Conservation (phyloP, 2,888 invertebrate species). For the Calliphora vomitoria region DNA sequence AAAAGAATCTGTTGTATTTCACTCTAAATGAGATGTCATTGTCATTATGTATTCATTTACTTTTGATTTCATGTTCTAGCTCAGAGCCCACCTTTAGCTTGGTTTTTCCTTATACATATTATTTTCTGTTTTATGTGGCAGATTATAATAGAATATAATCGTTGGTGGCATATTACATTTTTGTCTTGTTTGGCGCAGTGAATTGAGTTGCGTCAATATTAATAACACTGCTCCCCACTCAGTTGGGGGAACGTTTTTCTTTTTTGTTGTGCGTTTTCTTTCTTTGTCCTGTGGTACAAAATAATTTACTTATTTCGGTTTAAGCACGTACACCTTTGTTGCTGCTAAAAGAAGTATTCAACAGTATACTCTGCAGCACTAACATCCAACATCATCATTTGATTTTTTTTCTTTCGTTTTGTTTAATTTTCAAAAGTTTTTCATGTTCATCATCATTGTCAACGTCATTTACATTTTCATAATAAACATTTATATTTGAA, state of each 20-base stretch:
- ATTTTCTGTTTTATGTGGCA: background rate
- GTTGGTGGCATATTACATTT: conserved; percentile 28
- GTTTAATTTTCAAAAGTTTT: conserved; percentile 41
- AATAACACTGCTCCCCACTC: background rate
- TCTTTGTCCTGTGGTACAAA: background rate
- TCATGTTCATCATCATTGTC: conserved; percentile 29
- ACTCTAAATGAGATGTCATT: conserved; percentile 35
- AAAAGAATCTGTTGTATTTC: conserved; percentile 8
- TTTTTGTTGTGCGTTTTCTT: too few relatives aligned
- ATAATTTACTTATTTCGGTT: conserved; percentile 44
- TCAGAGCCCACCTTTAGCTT: conserved; percentile 10
- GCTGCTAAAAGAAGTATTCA: background rate
- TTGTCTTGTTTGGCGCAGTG: background rate
- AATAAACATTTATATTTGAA: conserved; percentile 46
- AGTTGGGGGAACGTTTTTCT: background rate
- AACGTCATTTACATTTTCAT: conserved; percentile 51
- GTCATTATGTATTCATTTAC: conserved; percentile 47
- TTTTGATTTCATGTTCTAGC: conserved; percentile 27
- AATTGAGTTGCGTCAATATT: conserved; percentile 8
- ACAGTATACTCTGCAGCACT: background rate
- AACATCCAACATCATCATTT: background rate
- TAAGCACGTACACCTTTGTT: conserved; percentile 40
- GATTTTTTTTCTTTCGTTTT: background rate
- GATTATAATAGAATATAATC: conserved; percentile 42
- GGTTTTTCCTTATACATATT: background rate